Base-by-base conservation (phyloP, 37 sponge, comb jelly and placozoan species). In the Petrosia ficiformis region DNA sequence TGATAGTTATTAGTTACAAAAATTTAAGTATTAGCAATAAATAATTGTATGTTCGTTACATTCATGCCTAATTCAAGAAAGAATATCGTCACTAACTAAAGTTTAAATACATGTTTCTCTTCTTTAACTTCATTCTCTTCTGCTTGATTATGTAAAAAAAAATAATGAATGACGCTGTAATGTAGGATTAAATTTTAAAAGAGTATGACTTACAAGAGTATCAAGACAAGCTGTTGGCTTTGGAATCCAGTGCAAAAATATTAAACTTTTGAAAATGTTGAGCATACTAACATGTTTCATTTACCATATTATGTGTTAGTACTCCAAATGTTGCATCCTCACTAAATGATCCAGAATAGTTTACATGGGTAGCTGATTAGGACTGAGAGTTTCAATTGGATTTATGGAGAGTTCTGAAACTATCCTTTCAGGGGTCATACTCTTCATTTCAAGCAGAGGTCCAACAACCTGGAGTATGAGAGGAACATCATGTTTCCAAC, bases 401-500 rank as follows among this genome's bases (percentile, higher is more conserved):
- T 72, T 14, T 6, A 65, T 26, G 42, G 42, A 52, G 10, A 81
- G 65, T 42, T 72, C 57, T 1, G 38, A 44, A 28, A 81, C 65
- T 2, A 81, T 28, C 16, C 21, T 3, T n/a, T 22, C 36, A 37
- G 74, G 74, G 33, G 82, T 35, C 5, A 65, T 72, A 28, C 65
- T 61, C 43, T 73, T 26, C 28, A 54, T 61, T 4, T 29, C 44
- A 10, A 81, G 36, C 3, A 81, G 21, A 1, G 82, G 54, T 35
- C 74, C 82, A n/a, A 81, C 52, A 44, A 81, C 65, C 16, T 66
- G 64, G 1, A 81, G 68, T 65, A 74, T 74, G 5, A 81, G 74
- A 14, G 82, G 82, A 38, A 81, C 68, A 43, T 42, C n/a, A n/a
- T n/a, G n/a, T n/a, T 72, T 42, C 82, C 82, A 48, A 73, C 73